These are phyloP conservation scores for Neodiprion pinetum DNA, from an alignment of 1,140 invertebrate genomes.

Conservation along the genomic window DNA sequence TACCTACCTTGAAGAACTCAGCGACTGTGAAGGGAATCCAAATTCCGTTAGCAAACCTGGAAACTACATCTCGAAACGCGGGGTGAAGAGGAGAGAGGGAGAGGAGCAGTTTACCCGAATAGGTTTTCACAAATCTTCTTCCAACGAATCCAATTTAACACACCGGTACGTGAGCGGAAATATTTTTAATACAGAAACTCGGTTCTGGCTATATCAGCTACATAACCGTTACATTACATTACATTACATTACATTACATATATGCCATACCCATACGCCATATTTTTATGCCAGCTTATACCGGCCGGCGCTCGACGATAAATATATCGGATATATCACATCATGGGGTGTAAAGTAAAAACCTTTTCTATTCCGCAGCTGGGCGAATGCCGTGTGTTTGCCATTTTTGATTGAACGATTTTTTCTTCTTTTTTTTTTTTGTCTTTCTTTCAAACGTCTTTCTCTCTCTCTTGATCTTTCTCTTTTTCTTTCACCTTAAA, in stretches of 20 bases:
- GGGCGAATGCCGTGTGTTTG: neutral
- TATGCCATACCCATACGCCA: too few relatives aligned
- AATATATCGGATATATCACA: too few relatives aligned
- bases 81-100: too few relatives aligned
- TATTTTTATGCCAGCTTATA: too few relatives aligned
- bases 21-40: neutral
- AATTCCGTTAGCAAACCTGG: neutral
- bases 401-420: neutral
- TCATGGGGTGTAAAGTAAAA: too few relatives aligned
- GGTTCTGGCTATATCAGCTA: neutral
- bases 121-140: constrained; percentile 7
- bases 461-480: constrained; percentile 8
- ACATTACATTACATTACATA: too few relatives aligned
- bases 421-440: constrained; percentile 8
- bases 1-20: neutral
- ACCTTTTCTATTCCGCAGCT: constrained; percentile 2
- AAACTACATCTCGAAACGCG: neutral
- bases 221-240: neutral
- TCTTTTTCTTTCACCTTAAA: constrained; percentile 8
- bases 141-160: constrained; percentile 1
- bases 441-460: constrained; percentile 10
- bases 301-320: too few relatives aligned
- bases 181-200: constrained; percentile 8
- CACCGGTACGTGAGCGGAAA: constrained; percentile 6
- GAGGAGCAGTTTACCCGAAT: neutral